These are phyloP conservation scores for Lysiphlebus fabarum DNA, from an alignment of 1,140 invertebrate genomes.

Conservation along the genomic window DNA sequence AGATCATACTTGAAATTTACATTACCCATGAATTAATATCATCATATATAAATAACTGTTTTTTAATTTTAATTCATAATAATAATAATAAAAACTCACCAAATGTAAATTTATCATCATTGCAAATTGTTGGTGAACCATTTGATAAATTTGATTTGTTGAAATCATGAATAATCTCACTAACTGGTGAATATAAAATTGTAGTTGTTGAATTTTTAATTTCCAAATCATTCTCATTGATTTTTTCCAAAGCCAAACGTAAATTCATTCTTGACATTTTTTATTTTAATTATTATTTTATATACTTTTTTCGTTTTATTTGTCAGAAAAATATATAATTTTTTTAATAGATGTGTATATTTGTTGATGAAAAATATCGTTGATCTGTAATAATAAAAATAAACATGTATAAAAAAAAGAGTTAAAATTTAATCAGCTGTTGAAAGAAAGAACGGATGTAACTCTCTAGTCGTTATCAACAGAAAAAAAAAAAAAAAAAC, in stretches of 20 bases:
- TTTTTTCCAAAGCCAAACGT: neutral
- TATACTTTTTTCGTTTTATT: too few relatives aligned
- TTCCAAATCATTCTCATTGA: neutral
- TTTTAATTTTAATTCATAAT: too few relatives aligned
- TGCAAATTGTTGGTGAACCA: constrained; percentile 1
- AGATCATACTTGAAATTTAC: neutral
- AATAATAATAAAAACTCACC: constrained; percentile 10
- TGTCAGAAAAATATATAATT: too few relatives aligned
- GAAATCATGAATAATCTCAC: constrained; percentile 30
- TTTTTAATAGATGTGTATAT: too few relatives aligned
- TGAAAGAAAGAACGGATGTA: constrained; percentile 8
- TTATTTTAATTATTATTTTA: too few relatives aligned
- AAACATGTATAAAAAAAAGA: too few relatives aligned
- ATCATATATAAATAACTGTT: neutral
- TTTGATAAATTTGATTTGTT: constrained; percentile 29
- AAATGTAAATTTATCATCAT: neutral
- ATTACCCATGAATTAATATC: too few relatives aligned
- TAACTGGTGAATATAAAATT: constrained; percentile 28
- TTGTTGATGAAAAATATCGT: too few relatives aligned
- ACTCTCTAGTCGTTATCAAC: neutral
- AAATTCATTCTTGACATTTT: too few relatives aligned
- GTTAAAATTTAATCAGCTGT: constrained; percentile 15
- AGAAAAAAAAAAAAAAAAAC: too few relatives aligned
- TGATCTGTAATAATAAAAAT: too few relatives aligned
- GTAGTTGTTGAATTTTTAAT: neutral